These are phyloP conservation scores for Leuciscus waleckii DNA, from an alignment of 2,797 vertebrate genomes.

Conservation along the genomic window DNA sequence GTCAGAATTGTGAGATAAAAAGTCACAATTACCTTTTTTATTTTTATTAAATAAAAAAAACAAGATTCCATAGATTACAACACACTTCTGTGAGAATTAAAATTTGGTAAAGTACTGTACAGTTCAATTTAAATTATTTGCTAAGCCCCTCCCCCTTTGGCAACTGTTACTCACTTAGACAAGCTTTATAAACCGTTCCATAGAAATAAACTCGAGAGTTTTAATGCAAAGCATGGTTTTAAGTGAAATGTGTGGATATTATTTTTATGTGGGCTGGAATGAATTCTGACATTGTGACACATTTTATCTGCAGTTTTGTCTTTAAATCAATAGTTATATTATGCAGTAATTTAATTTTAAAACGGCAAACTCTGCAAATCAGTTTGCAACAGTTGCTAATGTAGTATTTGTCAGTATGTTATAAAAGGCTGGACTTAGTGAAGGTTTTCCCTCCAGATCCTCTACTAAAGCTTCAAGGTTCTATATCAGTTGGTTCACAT, in stretches of 20 bases:
- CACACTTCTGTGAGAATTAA: background rate
- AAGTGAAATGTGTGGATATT: background rate
- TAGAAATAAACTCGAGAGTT: background rate
- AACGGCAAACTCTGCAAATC: too few species aligned
- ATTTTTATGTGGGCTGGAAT: too few species aligned
- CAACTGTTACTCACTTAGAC: background rate
- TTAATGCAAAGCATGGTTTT: background rate
- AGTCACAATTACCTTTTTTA: too few species aligned
- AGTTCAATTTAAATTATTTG: background rate
- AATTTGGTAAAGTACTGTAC: background rate
- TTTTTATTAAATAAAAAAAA: too few species aligned
- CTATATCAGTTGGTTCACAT: background rate
- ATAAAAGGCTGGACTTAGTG: background rate
- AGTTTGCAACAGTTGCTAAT: background rate
- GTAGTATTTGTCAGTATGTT: background rate
- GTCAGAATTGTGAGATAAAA: too few species aligned
- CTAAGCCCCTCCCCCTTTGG: background rate
- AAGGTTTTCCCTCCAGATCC: background rate
- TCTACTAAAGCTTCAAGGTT: background rate
- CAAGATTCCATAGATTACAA: background rate
- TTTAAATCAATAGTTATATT: too few species aligned
- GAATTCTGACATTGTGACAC: too few species aligned
- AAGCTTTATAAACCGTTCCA: background rate
- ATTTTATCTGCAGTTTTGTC: too few species aligned
- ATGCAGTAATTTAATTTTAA: too few species aligned